Evolutionary conservation across 2,113 vertebrate genomes (phyloP).

Genomic region (Syngnathoides biaculeatus): DNA sequence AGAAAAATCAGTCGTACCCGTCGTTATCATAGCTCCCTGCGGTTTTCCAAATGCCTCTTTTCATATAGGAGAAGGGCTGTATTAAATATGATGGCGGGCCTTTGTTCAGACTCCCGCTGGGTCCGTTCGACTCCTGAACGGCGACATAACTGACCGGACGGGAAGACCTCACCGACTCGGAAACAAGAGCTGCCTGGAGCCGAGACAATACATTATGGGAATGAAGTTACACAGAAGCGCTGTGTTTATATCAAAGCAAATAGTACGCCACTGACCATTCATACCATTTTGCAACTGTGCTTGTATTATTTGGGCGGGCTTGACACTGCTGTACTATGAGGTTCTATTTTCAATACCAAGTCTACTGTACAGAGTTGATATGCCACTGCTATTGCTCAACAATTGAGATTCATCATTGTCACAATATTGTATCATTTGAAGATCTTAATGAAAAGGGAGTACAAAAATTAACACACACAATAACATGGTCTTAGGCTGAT

Average conservation of each 20-base stretch:
- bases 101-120: conserved; percentile 42
- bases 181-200: conserved; percentile 9
- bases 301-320: not conserved
- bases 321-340: not conserved
- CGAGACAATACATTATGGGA: not conserved
- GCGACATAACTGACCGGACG: conserved; percentile 15
- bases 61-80: conserved; percentile 55
- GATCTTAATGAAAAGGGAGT: no score
- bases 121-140: conserved; percentile 31
- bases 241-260: not conserved
- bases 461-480: no score
- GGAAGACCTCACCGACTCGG: conserved; percentile 18
- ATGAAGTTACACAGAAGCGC: not conserved
- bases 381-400: no score
- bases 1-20: conserved; percentile 58
- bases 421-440: no score
- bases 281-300: not conserved
- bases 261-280: not conserved
- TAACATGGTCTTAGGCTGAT: no score
- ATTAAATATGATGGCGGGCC: conserved; percentile 62
- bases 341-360: not conserved
- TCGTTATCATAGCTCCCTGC: conserved; percentile 65
- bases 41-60: conserved; percentile 63
- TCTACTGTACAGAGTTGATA: not conserved
- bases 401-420: no score